Base-by-base conservation (phyloP, 2,797 vertebrate genomes). In the Phoeniculus purpureus region DNA sequence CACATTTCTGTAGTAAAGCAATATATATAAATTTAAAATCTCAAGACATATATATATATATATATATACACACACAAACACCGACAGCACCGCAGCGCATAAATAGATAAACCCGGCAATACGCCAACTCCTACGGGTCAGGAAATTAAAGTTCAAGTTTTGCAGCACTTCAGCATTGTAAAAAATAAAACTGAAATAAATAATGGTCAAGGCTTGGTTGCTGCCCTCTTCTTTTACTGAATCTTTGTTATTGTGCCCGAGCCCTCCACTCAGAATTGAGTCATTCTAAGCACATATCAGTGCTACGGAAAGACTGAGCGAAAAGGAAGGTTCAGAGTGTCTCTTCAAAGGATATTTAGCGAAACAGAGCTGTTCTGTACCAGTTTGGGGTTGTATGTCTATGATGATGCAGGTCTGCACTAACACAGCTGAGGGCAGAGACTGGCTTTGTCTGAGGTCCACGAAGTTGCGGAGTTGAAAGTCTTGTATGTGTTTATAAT, bases 121-220 rank as follows among this genome's bases (percentile, higher is more conserved):
- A 97, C 60, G 94, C 83, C 76, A 96, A 93, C 89, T 84, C 79
- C 94, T 87, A 65, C 91, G 95, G 94, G 93, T 85, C 86, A 93
- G 90, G 90, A 91, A 93, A 94, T 86, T 26, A 67, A 95, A 97
- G 95, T 96, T 96, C 96, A 97, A 96, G 96, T 96, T 94, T 95
- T 92, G 91, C 94, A 94, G 88, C 93, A 94, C 94, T 93, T 86
- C 94, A 94, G 88, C 81, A 89, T 31, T 70, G 52, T 93, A 90
- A 91, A 94, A 94, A 85, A 85, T 26, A 68, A 83, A 37, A 93
- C 70, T 37, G 45, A 87, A 93, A 93, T 76, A 89, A 90, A 87
- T 92, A 93, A 87, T 4, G 40, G 81, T 82, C 73, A 89, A 18
- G 55, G 81, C 37, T 82, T 89, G 82, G 85, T 84, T 92, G 90